A percentile compares a stretch with the other conserved stretches of the same genome.
Evolutionary conservation across 2,797 vertebrate genomes (phyloP).

Genomic region (Esox lucius): DNA sequence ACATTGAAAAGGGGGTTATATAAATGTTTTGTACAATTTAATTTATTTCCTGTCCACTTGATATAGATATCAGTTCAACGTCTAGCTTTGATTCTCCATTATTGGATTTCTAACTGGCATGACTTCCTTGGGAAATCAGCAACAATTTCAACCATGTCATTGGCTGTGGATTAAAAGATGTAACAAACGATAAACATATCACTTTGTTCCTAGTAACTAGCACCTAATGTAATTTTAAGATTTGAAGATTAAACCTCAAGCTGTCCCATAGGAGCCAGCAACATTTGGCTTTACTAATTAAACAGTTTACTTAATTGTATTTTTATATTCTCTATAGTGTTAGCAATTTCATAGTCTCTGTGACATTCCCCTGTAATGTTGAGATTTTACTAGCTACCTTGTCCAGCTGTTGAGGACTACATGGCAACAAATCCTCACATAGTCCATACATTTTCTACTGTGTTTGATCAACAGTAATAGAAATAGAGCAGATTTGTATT

Average conservation of each 20-base stretch:
- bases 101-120: no score
- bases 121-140: not conserved
- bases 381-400: no score
- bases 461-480: no score
- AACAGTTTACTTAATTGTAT: not conserved
- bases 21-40: no score
- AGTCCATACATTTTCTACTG: no score
- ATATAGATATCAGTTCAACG: not conserved
- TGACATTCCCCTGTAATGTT: no score
- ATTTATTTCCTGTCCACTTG: not conserved
- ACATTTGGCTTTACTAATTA: not conserved
- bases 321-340: not conserved
- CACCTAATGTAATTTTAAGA: not conserved
- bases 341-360: not conserved
- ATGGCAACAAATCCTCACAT: no score
- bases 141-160: not conserved
- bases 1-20: no score
- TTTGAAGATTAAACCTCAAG: slow-evolving; percentile 2
- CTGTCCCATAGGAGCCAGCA: not conserved
- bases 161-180: not conserved
- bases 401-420: no score
- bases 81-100: not conserved
- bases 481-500: no score
- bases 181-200: not conserved
- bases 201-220: not conserved